Percentiles rank a stretch among this genome's conserved stretches.
Conservation (phyloP, 2,113 vertebrate genomes). For the Peucedramus taeniatus region DNA sequence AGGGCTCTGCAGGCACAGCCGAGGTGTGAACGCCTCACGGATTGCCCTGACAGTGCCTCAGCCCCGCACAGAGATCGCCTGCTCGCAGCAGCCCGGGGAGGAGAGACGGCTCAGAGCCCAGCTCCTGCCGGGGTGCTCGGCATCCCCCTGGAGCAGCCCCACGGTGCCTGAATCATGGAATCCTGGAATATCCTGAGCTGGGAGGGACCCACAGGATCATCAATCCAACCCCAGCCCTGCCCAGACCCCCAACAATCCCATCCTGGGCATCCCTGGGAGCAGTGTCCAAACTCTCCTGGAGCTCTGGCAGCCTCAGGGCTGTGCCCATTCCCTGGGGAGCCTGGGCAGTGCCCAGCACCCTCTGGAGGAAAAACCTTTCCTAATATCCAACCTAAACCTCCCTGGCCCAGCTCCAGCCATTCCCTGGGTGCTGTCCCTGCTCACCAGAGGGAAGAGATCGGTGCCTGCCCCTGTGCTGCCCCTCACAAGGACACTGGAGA, state of each 20-base stretch:
- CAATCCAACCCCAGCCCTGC: background rate
- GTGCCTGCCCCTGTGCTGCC: background rate
- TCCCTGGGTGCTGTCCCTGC: background rate
- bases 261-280: rapidly evolving
- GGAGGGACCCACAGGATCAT: background rate
- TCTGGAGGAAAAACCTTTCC: background rate
- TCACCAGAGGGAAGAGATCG: background rate
- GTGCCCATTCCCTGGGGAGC: background rate
- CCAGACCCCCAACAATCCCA: background rate
- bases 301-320: rapidly evolving
- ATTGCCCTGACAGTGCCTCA: background rate
- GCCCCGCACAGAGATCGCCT: background rate
- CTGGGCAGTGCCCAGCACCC: background rate
- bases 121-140: rapidly evolving
- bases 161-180: background rate
- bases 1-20: background rate
- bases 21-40: background rate
- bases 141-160: background rate
- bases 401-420: background rate
- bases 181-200: background rate
- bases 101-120: background rate
- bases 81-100: background rate
- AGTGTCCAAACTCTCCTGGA: rapidly evolving
- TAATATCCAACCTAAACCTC: background rate
- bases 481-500: rapidly evolving